These are phyloP conservation scores for Augochlorella aurata DNA, from an alignment of 2,888 invertebrate species.

Conservation along the genomic window DNA sequence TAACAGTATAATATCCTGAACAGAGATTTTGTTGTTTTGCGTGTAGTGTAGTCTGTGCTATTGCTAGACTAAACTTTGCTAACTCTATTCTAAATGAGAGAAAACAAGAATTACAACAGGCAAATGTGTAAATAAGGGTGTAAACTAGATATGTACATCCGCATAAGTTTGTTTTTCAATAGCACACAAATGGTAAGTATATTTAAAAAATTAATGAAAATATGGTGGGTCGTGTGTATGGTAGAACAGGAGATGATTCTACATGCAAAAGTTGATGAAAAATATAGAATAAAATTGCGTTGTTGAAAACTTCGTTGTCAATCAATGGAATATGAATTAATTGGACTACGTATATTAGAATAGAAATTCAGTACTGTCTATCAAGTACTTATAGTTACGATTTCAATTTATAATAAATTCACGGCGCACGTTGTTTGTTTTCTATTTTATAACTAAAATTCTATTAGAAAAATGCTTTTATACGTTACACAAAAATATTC, in stretches of 20 bases:
- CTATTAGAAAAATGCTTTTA: neutral
- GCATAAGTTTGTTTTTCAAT: slow-evolving; percentile 20
- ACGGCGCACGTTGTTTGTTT: neutral
- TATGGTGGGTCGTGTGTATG: neutral
- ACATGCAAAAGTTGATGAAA: neutral
- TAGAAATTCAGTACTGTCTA: neutral
- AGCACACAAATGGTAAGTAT: slow-evolving; percentile 21
- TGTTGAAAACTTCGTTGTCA: neutral
- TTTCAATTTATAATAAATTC: neutral
- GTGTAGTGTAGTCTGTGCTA: slow-evolving; percentile 73
- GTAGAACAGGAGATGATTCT: neutral
- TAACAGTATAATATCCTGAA: slow-evolving; percentile 26
- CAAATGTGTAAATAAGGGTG: slow-evolving; percentile 55
- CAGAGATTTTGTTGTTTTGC: slow-evolving; percentile 51
- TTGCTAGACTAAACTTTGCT: slow-evolving; percentile 71
- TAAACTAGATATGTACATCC: slow-evolving; percentile 55
- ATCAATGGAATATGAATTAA: neutral
- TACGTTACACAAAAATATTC: neutral
- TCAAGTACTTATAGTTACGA: neutral
- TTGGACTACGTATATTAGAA: neutral
- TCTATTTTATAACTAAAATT: neutral
- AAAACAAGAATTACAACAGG: slow-evolving; percentile 61
- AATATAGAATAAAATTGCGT: neutral
- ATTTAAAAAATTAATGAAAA: slow-evolving; percentile 7
- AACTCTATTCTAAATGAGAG: slow-evolving; percentile 71